Base-by-base conservation (phyloP, 2,888 invertebrate genomes). In the Ectemnius continuus region DNA sequence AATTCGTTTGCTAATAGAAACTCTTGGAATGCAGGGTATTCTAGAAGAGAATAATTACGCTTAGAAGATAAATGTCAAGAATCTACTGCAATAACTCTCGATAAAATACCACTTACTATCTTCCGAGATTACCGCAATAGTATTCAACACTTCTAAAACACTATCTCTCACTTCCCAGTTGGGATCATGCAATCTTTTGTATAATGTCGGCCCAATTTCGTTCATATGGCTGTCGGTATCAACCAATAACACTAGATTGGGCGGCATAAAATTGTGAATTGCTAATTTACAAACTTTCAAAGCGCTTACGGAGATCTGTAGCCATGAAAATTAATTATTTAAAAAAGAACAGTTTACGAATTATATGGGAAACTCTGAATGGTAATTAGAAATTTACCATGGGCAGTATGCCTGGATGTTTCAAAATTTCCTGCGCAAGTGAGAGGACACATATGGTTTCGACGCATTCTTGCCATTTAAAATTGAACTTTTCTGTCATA, bases 101-200 rank as follows among this genome's bases (percentile, higher is more conserved):
- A 52, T 48, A 23, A 59, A 57, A 8, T 65, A 68, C 58, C 14
- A 79, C 94, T 92, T 92, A 96, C 96, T 96, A 75, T 94, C 92
- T 87, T 93, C 94, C 0, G 95, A 94, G 78, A 96, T 94, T 57
- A 92, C 92, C 0, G 94, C 94, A 85, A 96, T 94, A 0, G 95
- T 94, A 58, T 93, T 93, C 6, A 96, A 90, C 56, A 96, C 91
- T 88, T 97, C 96, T 28, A 96, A 87, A 0, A 95, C 94, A 4
- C 95, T 95, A 83, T 97, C 96, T 52, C 96, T 92, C 0, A 96
- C 94, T 89, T 96, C 96, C 97, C 96, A 97, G 62, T 94, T 92
- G 3, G 92, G 90, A 86, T 96, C 95, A 80, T 95, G 94, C 87
- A 96, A 91, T 86, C 95, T 94, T 88, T 93, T 93, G 63, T 93